phyloP scores from a whole-genome alignment of 1,140 invertebrate species.

The Heliconius hewitsoni region DNA sequence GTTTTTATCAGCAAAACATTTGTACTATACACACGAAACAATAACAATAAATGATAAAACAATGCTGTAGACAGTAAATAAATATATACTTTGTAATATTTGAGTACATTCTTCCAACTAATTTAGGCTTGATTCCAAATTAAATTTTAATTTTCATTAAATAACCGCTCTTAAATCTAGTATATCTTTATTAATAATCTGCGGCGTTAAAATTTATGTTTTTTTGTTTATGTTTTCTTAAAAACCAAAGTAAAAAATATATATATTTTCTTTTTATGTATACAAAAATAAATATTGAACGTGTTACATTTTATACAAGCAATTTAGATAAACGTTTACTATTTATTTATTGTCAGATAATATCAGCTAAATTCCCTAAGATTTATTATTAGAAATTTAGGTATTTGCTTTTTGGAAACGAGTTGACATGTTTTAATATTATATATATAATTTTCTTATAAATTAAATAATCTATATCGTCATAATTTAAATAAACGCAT shows the following conservation, averaged over 20 bases:
- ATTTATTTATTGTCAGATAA: not conserved
- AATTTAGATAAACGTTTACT: not conserved
- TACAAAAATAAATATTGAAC: no score
- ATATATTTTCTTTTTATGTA: no score
- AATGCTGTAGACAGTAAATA: constrained; percentile 32
- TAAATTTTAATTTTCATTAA: not conserved
- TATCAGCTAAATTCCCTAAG: not conserved
- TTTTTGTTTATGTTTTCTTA: not conserved
- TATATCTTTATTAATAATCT: not conserved
- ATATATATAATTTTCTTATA: no score
- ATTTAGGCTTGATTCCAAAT: not conserved
- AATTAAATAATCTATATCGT: no score
- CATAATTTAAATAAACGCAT: no score
- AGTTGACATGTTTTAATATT: no score
- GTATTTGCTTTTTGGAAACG: no score
- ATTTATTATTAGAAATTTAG: not conserved
- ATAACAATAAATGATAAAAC: constrained; percentile 56
- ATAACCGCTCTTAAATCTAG: not conserved
- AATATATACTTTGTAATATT: constrained; percentile 23
- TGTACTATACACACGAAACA: constrained; percentile 51
- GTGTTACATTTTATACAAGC: no score
- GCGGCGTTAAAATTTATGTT: not conserved
- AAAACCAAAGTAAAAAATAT: not conserved
- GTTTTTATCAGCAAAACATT: constrained; percentile 68
- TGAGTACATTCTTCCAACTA: not conserved